Conservation (phyloP, 2,888 invertebrate species). For the Ormia ochracea region DNA sequence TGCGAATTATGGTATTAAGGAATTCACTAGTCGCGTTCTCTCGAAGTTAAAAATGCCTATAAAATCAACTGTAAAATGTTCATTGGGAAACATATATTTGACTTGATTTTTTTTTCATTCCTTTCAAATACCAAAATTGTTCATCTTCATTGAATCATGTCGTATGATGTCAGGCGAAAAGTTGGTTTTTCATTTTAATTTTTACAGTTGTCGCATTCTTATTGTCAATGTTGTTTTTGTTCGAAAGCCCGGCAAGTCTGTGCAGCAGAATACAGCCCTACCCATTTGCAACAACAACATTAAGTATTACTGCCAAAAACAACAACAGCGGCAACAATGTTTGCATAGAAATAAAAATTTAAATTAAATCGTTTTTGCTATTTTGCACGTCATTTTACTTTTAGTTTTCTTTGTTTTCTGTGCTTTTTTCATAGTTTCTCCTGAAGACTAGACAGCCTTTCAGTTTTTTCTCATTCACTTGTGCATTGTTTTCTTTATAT, state of each 20-base stretch:
- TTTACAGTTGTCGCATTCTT: background rate
- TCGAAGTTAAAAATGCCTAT: too few relatives aligned
- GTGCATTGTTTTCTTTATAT: background rate
- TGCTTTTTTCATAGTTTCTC: background rate
- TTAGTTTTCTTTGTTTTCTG: background rate
- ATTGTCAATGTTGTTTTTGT: background rate
- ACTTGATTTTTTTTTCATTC: background rate
- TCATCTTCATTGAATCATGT: constrained; percentile 36
- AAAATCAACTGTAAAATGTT: too few relatives aligned
- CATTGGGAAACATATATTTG: background rate
- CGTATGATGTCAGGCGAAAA: constrained; percentile 23
- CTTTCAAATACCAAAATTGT: background rate
- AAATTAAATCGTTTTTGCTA: constrained; percentile 30
- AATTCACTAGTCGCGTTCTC: too few relatives aligned
- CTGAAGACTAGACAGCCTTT: constrained; percentile 27
- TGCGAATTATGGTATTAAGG: too few relatives aligned
- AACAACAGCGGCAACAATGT: constrained; percentile 2
- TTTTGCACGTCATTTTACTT: constrained; percentile 11
- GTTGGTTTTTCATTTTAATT: background rate
- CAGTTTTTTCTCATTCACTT: background rate
- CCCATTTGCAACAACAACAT: constrained; percentile 29
- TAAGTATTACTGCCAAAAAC: too few relatives aligned
- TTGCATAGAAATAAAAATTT: constrained; percentile 34
- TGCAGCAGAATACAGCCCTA: constrained; percentile 16
- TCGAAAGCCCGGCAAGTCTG: constrained; percentile 4